Evolutionary conservation across 1,140 invertebrate species (phyloP).

Genomic region (Drosophila obscura): DNA sequence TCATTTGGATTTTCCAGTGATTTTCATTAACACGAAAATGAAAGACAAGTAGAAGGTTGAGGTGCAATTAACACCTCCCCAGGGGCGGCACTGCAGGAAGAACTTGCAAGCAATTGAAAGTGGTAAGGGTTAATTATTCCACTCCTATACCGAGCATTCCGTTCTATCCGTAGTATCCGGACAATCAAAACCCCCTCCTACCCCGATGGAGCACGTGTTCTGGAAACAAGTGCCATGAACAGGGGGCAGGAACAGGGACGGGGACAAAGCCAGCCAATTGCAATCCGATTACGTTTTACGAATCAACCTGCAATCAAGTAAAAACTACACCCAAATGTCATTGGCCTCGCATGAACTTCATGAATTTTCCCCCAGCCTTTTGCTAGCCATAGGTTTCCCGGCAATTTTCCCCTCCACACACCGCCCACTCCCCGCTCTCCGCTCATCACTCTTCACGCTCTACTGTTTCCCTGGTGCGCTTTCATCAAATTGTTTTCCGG

Average conservation of each 20-base stretch:
- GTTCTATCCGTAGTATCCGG: neutral
- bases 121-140: constrained; percentile 20
- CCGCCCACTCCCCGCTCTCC: too few relatives aligned
- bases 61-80: constrained; percentile 64
- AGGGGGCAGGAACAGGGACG: too few relatives aligned
- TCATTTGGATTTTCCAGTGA: constrained; percentile 26
- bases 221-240: constrained; percentile 57
- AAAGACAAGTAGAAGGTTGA: too few relatives aligned
- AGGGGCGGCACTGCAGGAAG: constrained; percentile 21
- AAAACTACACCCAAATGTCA: constrained; percentile 65
- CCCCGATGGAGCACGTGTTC: constrained; percentile 55
- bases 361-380: constrained; percentile 24
- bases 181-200: too few relatives aligned
- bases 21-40: constrained; percentile 74
- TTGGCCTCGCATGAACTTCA: constrained; percentile 69
- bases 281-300: constrained; percentile 79
- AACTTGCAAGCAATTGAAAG: constrained; percentile 32
- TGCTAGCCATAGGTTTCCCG: constrained; percentile 10
- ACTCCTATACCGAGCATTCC: neutral
- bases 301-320: constrained; percentile 66
- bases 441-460: too few relatives aligned
- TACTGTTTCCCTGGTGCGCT: constrained; percentile 24
- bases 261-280: constrained; percentile 41
- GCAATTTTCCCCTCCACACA: constrained; percentile 3
- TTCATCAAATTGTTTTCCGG: constrained; percentile 79